Conservation (phyloP, 2,797 vertebrate species). For the Alcedo quadribrachys region DNA sequence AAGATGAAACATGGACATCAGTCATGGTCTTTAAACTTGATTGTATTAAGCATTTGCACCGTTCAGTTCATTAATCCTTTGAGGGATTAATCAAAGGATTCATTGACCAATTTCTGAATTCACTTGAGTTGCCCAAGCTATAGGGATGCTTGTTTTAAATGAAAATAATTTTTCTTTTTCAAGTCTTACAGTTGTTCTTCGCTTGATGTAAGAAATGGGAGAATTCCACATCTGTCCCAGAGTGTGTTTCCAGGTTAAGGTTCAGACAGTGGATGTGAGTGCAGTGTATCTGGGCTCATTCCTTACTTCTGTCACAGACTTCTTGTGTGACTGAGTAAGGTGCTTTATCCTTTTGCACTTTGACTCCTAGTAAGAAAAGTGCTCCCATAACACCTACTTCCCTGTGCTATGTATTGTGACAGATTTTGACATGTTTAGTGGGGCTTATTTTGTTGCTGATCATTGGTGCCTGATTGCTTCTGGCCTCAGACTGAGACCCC, state of each 20-base stretch:
- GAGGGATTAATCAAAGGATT: neutral
- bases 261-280: neutral
- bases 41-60: neutral
- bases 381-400: rapidly evolving
- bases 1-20: neutral
- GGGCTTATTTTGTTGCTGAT: neutral
- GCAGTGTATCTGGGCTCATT: rapidly evolving
- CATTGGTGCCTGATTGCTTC: neutral
- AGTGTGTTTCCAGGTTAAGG: neutral
- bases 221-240: neutral
- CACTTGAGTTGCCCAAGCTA: neutral
- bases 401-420: rapidly evolving
- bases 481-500: neutral
- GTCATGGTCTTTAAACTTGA: neutral
- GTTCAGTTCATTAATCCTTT: neutral
- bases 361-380: neutral
- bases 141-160: neutral
- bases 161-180: neutral
- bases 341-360: neutral
- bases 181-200: neutral
- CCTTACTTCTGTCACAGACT: neutral
- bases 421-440: neutral
- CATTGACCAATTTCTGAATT: neutral
- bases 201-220: rapidly evolving
- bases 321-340: neutral